Evolutionary conservation across 1,140 invertebrate species (phyloP), one percentile per base, ranked within the genome.

Genomic region (Rhopalosiphum padi): DNA sequence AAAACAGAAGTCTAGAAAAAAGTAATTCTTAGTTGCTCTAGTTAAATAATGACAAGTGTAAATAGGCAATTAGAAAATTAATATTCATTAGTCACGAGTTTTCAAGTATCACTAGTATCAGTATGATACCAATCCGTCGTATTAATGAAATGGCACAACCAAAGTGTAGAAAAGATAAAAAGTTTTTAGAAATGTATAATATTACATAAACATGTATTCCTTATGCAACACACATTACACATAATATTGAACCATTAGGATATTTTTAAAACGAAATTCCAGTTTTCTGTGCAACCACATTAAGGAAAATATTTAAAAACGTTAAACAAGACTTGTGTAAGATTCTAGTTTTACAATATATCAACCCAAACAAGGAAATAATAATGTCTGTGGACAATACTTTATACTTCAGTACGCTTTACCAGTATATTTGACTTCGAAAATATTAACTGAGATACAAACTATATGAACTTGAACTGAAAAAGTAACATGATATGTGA

Each of bases 171-270:
- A 95, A 95, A 23, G 94, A 95, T 30, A 88, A 95, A 94, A 94
- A 94, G 94, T 95, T 96, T 94, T 91, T 96, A 60, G 95, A 95
- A 15, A 94, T 95, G 94, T 93, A 95, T 4, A 95, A 95, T 48
- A 46, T 18, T 55, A 15, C 23, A 55, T 55, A 22, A 60, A 95
- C 94, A 91, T 41, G 2, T 94, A 94, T 95, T 68, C 94, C 94
- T 51, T 94, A 94, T 87, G 94, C 94, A 82, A 94, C 94, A 5
- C 83, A 94, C 21, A 94, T 94, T 48, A 94, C 94, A 5, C 83
- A 94, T 15, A 94, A 94, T 48, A 94, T 94, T 2, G 82, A 85
- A 48, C 94, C 94, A 23, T 93, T 95, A 46, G 94, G 94, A 87
- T 83, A 94, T 55, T 25, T 60, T 60, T 30, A 25, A 60, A 25